A percentile compares a stretch with the other conserved stretches of the same genome.
Evolutionary conservation across 2,888 invertebrate species (phyloP).

Genomic region (Yponomeuta sedellus): DNA sequence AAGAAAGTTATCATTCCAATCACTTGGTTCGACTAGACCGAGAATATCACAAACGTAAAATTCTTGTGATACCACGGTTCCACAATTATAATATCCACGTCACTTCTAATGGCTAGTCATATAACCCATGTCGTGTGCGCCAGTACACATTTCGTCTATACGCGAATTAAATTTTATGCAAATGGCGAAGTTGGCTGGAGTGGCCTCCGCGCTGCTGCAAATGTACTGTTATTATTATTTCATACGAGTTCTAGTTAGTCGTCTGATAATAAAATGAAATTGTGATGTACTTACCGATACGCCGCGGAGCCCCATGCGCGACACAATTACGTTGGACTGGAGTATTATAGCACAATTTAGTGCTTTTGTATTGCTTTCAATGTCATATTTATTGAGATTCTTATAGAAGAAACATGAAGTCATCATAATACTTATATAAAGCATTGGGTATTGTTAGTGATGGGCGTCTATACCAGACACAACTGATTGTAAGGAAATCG

Average conservation of each 20-base stretch:
- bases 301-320: neutral
- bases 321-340: too few species aligned
- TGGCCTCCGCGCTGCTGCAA: neutral
- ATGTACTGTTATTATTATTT: constrained; percentile 2
- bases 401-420: neutral
- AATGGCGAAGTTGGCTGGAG: neutral
- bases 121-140: neutral
- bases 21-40: too few species aligned
- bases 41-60: too few species aligned
- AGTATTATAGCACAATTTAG: neutral
- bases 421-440: neutral
- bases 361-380: neutral
- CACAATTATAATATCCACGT: too few species aligned
- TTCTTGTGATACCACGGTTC: too few species aligned
- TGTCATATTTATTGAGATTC: neutral
- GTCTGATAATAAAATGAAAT: neutral
- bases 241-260: constrained; percentile 3
- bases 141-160: neutral
- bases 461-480: too few species aligned
- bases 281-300: neutral
- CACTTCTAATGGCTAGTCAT: too few species aligned
- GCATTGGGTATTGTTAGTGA: too few species aligned
- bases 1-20: too few species aligned
- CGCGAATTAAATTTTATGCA: constrained; percentile 1
- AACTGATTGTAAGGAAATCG: too few species aligned